Percentiles rank a stretch among this genome's conserved stretches.
phyloP scores from a whole-genome alignment of 2,888 invertebrate species.

The Tipula lateralis region DNA sequence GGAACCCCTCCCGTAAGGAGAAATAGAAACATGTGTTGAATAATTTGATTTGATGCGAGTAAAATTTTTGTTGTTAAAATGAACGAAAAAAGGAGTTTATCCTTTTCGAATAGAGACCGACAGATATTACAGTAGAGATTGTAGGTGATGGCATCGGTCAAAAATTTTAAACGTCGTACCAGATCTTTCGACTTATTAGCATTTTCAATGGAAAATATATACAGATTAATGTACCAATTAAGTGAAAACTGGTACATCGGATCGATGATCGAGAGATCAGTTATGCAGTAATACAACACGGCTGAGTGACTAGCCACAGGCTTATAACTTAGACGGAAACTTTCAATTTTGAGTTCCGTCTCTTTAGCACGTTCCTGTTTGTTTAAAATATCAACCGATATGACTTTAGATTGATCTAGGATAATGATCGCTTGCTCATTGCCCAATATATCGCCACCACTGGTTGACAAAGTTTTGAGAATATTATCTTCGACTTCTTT shows the following conservation, averaged over 20 bases:
- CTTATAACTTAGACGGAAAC: slow-evolving; percentile 72
- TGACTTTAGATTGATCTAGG: slow-evolving; percentile 75
- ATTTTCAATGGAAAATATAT: slow-evolving; percentile 47
- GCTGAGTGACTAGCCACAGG: slow-evolving; percentile 83
- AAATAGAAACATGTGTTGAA: slow-evolving; percentile 66
- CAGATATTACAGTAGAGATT: slow-evolving; percentile 82
- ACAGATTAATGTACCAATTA: slow-evolving; percentile 81
- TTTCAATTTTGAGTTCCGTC: slow-evolving; percentile 78
- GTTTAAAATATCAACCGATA: slow-evolving; percentile 75
- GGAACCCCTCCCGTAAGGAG: slow-evolving; percentile 65
- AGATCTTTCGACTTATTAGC: slow-evolving; percentile 60
- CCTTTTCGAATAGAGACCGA: slow-evolving; percentile 81
- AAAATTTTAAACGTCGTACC: slow-evolving; percentile 65
- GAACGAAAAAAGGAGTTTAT: slow-evolving; percentile 82
- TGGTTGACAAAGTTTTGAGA: slow-evolving; percentile 72
- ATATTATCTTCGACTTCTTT: slow-evolving; percentile 87
- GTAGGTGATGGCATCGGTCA: slow-evolving; percentile 77
- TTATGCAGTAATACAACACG: slow-evolving; percentile 81
- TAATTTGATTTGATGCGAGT: slow-evolving; percentile 57
- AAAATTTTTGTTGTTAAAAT: slow-evolving; percentile 64
- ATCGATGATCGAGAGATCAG: slow-evolving; percentile 80
- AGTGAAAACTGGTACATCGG: slow-evolving; percentile 95
- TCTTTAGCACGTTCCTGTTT: slow-evolving; percentile 80
- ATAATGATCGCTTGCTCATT: slow-evolving; percentile 86
- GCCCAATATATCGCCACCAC: slow-evolving; percentile 84